Conservation (phyloP, 1,140 invertebrate genomes). For the Platorchestia sp. region DNA sequence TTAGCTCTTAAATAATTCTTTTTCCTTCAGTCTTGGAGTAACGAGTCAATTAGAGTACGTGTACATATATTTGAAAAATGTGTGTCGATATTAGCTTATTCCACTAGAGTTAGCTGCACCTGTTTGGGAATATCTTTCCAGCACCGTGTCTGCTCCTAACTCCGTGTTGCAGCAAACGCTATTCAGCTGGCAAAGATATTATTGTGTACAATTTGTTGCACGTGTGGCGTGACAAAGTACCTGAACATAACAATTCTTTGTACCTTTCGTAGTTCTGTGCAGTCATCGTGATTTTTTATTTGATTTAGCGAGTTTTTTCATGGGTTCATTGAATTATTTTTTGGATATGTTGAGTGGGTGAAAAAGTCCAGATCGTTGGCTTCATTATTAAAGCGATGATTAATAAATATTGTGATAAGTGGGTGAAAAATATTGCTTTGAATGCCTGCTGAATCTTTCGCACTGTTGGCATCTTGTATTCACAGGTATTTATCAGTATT, state of each 20-base stretch:
- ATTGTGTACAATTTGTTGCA: background rate
- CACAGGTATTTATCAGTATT: background rate
- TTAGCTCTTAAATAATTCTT: background rate
- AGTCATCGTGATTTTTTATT: background rate
- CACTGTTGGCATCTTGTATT: background rate
- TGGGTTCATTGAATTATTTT: background rate
- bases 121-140: background rate
- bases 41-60: background rate
- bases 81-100: background rate
- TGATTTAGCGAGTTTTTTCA: background rate
- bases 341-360: background rate
- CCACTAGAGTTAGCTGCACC: background rate
- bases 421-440: background rate
- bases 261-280: background rate
- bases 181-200: background rate
- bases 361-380: background rate
- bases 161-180: background rate
- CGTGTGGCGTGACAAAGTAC: background rate
- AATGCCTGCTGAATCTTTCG: background rate
- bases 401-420: background rate
- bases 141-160: background rate
- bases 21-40: background rate
- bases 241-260: background rate
- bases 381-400: background rate
- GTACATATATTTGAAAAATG: background rate